Evolutionary conservation across 2,113 vertebrate species (phyloP), one percentile per base, ranked within the genome.

Genomic region (Canis aureus): DNA sequence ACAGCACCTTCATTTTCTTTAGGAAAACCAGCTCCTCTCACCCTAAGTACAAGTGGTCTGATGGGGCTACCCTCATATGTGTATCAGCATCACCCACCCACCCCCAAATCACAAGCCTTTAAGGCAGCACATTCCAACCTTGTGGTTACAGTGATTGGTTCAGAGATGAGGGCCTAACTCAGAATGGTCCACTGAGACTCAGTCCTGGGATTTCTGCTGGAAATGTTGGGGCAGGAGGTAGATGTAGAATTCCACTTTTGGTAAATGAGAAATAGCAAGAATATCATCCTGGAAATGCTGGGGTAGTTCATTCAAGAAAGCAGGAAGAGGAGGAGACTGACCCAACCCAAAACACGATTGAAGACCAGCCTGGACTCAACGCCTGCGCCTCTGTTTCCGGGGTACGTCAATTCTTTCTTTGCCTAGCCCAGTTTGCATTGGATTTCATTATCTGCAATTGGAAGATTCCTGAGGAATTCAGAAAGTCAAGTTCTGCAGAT

Each of bases 381-480:
- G 43, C 12, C 19, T 25, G 19, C 25, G 7, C 19, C 62, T 82
- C 27, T 32, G 5, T 51, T 87, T 84, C 88, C 32, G 92, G 53
- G 57, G 2, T 10, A 38, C 22, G 60, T 38, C n/a, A 2, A 55
- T 35, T 67, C 32, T 55, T 88, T 43, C 29, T 53, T n/a, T 43
- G 32, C 43, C 74, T 74, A n/a, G 71, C 20, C 20, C 62, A 22
- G 22, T 38, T 51, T 16, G 35, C 69, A 2, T 19, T 57, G 27
- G 11, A 7, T 49, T 92, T 83, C 32, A 59, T 53, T 27, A 29
- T 53, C 89, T 62, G 32, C 20, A 15, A 6, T 9, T 23, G 23
- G 88, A 88, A 73, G 67, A 23, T 23, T 96, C 11, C 82, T 23
- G 35, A 95, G 74, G 51, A 92, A 38, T 73, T 92, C 17, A 62